phyloP scores from a whole-genome alignment of 2,113 vertebrate species.

The Pelusios castaneus region DNA sequence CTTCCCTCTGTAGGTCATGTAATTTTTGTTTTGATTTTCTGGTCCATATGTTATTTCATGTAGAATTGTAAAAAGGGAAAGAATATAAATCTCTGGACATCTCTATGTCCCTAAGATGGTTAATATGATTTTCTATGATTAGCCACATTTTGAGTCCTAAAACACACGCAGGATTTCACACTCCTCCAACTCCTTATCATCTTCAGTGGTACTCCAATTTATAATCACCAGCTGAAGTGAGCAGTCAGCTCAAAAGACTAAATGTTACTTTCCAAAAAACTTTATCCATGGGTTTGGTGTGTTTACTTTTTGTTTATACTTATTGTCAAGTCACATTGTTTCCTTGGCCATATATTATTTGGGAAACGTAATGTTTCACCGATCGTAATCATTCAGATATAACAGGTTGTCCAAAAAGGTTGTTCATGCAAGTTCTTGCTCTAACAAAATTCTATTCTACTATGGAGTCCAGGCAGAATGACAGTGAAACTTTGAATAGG shows the following conservation, averaged over 20 bases:
- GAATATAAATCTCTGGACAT: neutral
- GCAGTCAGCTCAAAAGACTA: neutral
- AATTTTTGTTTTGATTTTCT: neutral
- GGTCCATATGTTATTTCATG: neutral
- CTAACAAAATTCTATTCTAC: neutral
- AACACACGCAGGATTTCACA: fast-evolving
- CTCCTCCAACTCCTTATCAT: neutral
- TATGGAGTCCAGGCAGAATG: neutral
- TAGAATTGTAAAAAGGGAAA: neutral
- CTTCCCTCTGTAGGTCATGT: neutral
- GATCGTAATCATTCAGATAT: neutral
- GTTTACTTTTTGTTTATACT: neutral
- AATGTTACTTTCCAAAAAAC: neutral
- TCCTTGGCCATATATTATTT: neutral
- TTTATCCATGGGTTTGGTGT: neutral
- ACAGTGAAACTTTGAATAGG: neutral
- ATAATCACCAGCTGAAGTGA: neutral
- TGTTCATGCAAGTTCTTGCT: neutral
- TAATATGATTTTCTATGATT: neutral
- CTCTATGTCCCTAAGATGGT: neutral
- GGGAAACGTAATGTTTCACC: neutral
- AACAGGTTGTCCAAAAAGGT: neutral
- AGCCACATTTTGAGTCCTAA: neutral
- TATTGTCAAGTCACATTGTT: neutral
- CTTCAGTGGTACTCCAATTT: neutral